Evolutionary conservation across 2,113 vertebrate genomes (phyloP), one percentile per base, ranked within the genome.

Genomic region (Melanerpes formicivorus): DNA sequence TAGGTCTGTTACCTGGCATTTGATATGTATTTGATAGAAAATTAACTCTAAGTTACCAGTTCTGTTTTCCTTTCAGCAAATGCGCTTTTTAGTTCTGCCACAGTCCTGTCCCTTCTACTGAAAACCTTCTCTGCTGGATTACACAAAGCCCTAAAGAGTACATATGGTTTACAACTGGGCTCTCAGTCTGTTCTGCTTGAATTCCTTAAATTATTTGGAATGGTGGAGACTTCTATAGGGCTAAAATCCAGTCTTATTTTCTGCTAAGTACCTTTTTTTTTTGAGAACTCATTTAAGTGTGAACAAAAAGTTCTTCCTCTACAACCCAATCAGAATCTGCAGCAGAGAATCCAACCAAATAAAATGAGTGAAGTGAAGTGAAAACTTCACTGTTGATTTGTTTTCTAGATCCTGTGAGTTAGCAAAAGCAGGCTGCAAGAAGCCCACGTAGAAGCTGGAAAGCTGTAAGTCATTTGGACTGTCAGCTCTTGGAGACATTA

Each of bases 191-290:
- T 80, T 91, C 58, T 66, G n/a, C 73, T 66, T 83, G 40, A 78
- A 76, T 88, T 87, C 74, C 56, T 83, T n/a, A 64, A 80, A 81
- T 70, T 88, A 54, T n/a, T 93, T 59, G 21, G 75, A 88, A 71
- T 93, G 80, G 75, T 3, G 2, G 34, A 71, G 32, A 64, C 79
- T 94, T 92, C 78, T 74, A 30, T 71, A 66, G 4, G 1, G n/a
- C 42, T 89, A 64, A 87, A 89, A 67, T 80, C 30, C 71, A 70
- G 8, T 32, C 69, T 83, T 0, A 1, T 74, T 90, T 89, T 83
- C 72, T 54, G 26, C 40, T 84, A 67, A 70, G 29, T 37, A 82
- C 21, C 18, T 40, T 92, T 63, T 37, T 34, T 34, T 40, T 19
- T 80, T 14, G 25, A 84, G 25, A 88, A 63, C 9, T 65, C 37